Evolutionary conservation across 1,140 invertebrate species (phyloP).

Genomic region (Drosophila miranda): DNA sequence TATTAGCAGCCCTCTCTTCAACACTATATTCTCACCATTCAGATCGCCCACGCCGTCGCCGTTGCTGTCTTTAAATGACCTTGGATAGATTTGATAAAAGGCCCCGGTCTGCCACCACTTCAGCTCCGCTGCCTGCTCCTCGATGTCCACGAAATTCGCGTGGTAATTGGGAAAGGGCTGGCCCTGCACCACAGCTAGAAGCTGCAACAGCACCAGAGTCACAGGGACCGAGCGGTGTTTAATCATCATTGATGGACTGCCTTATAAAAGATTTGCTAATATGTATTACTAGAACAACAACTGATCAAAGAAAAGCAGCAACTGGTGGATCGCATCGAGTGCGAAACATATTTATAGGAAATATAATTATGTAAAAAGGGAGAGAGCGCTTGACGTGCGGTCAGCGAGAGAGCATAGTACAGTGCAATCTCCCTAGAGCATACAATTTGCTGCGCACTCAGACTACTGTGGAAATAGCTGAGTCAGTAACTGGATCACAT

Average conservation of each 20-base stretch:
- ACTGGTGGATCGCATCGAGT: conserved; percentile 30
- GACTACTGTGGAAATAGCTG: too few species aligned
- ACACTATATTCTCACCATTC: conserved; percentile 83
- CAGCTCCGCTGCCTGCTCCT: conserved; percentile 2
- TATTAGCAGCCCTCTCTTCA: background rate
- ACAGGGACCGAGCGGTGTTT: conserved; percentile 9
- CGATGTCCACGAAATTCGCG: conserved; percentile 53
- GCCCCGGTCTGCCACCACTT: conserved; percentile 87
- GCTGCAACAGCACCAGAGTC: conserved; percentile 31
- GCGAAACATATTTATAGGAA: conserved; percentile 7
- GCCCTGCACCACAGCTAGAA: conserved; percentile 2
- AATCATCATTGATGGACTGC: background rate
- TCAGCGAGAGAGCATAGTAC: background rate
- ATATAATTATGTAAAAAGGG: conserved; percentile 6
- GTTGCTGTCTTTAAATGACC: conserved; percentile 89
- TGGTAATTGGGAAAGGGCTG: conserved; percentile 72
- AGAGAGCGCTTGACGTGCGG: background rate
- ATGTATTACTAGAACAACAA: background rate
- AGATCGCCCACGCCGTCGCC: conserved; percentile 90
- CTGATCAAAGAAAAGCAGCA: conserved; percentile 12
- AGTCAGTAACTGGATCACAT: too few species aligned
- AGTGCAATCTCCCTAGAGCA: background rate
- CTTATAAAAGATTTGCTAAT: background rate
- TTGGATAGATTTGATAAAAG: conserved; percentile 88
- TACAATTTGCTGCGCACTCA: too few species aligned